phyloP scores from a whole-genome alignment of 1,140 invertebrate species.

The Orchesella cincta region DNA sequence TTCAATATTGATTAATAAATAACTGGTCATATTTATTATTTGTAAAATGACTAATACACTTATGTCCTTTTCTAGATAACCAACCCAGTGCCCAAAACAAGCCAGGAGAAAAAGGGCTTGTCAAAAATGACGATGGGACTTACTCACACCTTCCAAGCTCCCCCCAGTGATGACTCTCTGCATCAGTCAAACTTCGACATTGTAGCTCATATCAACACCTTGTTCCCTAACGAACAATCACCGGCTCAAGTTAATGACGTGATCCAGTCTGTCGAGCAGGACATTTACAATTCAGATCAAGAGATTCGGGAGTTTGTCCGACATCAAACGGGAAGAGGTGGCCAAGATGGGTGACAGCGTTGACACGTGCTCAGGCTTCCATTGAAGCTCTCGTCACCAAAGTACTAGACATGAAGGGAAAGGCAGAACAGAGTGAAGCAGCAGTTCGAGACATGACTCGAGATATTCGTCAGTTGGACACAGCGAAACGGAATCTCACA shows the following conservation, averaged over 20 bases:
- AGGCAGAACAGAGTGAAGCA: conserved; percentile 93
- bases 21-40: too few species aligned
- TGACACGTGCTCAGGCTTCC: conserved; percentile 84
- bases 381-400: conserved; percentile 88
- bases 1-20: too few species aligned
- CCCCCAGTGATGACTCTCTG: conserved; percentile 86
- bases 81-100: too few species aligned
- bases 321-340: conserved; percentile 70
- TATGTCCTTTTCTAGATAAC: too few species aligned
- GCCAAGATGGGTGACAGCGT: conserved; percentile 72
- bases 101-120: too few species aligned
- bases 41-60: too few species aligned
- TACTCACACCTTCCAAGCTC: too few species aligned
- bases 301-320: conserved; percentile 85
- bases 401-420: conserved; percentile 89
- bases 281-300: conserved; percentile 78
- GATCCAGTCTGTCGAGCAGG: conserved; percentile 81
- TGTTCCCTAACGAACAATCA: conserved; percentile 98
- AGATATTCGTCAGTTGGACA: conserved; percentile 97
- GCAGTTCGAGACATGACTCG: conserved; percentile 97
- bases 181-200: conserved; percentile 90
- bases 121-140: too few species aligned
- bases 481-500: conserved; percentile 96
- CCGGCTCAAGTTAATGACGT: conserved; percentile 92
- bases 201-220: conserved; percentile 92